These are phyloP conservation scores for Ferrisia virgata DNA, from an alignment of 2,888 invertebrate species.

Conservation along the genomic window DNA sequence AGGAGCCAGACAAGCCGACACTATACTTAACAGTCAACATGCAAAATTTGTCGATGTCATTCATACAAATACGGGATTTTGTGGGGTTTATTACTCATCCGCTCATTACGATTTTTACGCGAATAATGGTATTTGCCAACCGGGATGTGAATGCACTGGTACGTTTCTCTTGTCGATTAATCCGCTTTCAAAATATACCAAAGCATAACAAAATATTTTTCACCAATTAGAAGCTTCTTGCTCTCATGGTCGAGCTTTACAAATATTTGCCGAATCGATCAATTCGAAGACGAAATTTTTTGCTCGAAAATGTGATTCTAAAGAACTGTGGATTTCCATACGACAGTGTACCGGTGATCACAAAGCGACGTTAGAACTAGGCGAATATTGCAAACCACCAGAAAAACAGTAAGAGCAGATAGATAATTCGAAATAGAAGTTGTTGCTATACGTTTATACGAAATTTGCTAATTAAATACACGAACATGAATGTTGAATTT, in stretches of 20 bases:
- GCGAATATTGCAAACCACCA: not conserved
- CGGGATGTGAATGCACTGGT: constrained; percentile 56
- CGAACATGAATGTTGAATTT: not conserved
- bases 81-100: constrained; percentile 49
- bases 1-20: constrained; percentile 45
- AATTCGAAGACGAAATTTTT: constrained; percentile 58
- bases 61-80: constrained; percentile 51
- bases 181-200: too few relatives aligned
- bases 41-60: constrained; percentile 52
- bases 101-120: constrained; percentile 52
- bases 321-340: not conserved
- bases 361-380: not conserved
- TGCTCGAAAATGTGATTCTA: constrained; percentile 50
- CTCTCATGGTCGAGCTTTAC: constrained; percentile 61
- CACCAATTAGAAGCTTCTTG: constrained; percentile 57
- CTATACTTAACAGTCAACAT: constrained; percentile 49
- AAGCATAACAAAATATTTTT: not conserved
- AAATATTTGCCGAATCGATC: constrained; percentile 62
- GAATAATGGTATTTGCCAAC: constrained; percentile 56
- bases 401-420: not conserved
- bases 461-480: too few relatives aligned
- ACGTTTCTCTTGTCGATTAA: too few relatives aligned
- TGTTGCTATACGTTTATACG: too few relatives aligned
- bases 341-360: not conserved
- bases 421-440: not conserved